These are phyloP conservation scores for Telmatherina bonti DNA, from an alignment of 2,797 vertebrate species.

Conservation along the genomic window DNA sequence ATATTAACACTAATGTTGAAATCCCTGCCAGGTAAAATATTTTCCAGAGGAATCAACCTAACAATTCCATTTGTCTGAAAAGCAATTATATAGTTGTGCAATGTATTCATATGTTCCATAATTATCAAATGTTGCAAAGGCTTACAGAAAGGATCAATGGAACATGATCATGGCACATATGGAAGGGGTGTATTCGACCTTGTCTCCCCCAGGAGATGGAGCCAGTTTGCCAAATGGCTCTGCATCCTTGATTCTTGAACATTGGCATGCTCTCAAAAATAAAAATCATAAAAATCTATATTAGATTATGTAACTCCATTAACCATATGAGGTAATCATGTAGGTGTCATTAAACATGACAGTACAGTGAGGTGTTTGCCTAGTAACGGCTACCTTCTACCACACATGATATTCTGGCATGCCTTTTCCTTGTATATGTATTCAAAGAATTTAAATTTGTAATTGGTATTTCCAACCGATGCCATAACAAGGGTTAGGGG, in stretches of 20 bases:
- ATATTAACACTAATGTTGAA: too few relatives aligned
- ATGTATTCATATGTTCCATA: background rate
- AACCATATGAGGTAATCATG: slow-evolving; percentile 27
- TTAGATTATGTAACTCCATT: slow-evolving; percentile 41
- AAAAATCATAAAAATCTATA: slow-evolving; percentile 25
- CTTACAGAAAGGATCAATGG: background rate
- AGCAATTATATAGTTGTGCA: background rate
- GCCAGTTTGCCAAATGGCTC: slow-evolving; percentile 56
- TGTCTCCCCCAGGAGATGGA: slow-evolving; percentile 60
- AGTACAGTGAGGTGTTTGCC: slow-evolving; percentile 18
- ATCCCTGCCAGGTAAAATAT: too few relatives aligned
- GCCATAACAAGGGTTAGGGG: too few relatives aligned
- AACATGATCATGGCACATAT: background rate
- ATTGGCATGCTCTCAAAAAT: slow-evolving; percentile 46
- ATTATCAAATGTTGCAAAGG: background rate
- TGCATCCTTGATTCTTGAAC: slow-evolving; percentile 40
- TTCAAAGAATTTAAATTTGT: background rate
- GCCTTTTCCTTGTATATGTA: background rate
- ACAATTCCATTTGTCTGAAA: background rate
- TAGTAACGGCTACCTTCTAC: background rate
- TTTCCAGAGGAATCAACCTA: slow-evolving; percentile 1
- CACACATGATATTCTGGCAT: background rate
- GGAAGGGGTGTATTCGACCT: slow-evolving; percentile 16
- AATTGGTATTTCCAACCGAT: background rate
- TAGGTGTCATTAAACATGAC: slow-evolving; percentile 36